These are phyloP conservation scores for Pygocentrus nattereri DNA, from an alignment of 2,797 vertebrate species.

Conservation along the genomic window DNA sequence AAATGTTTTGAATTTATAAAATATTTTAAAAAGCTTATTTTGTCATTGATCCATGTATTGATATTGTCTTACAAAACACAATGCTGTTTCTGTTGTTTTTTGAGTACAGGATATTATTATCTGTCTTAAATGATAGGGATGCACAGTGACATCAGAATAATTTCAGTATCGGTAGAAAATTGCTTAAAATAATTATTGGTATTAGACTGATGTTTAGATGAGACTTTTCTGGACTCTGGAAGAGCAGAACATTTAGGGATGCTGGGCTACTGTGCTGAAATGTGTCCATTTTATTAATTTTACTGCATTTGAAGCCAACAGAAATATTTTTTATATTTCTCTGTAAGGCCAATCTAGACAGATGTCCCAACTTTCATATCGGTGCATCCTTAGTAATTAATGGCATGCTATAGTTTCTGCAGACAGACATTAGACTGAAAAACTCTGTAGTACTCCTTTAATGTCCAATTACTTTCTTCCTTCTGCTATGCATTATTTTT, in stretches of 20 bases:
- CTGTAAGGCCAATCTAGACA: neutral
- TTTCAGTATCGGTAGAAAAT: neutral
- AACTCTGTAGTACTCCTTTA: neutral
- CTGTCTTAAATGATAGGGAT: neutral
- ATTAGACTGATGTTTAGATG: neutral
- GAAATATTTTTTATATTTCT: neutral
- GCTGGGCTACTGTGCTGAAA: neutral
- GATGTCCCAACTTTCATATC: neutral
- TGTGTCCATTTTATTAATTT: neutral
- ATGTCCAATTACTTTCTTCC: neutral
- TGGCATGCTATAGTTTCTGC: neutral
- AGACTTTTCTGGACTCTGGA: neutral
- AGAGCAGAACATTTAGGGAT: neutral
- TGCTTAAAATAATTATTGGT: neutral
- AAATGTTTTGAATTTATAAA: no score
- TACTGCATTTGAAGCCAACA: neutral
- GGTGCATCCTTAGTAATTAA: neutral
- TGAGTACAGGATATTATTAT: neutral
- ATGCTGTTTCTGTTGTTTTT: no score
- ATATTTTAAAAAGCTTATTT: no score
- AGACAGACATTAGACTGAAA: neutral
- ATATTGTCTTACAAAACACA: no score
- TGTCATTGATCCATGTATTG: no score
- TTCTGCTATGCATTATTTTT: neutral
- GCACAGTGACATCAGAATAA: neutral